Evolutionary conservation across 1,140 invertebrate species (phyloP), one percentile per base, ranked within the genome.

Genomic region (Maniola jurtina): DNA sequence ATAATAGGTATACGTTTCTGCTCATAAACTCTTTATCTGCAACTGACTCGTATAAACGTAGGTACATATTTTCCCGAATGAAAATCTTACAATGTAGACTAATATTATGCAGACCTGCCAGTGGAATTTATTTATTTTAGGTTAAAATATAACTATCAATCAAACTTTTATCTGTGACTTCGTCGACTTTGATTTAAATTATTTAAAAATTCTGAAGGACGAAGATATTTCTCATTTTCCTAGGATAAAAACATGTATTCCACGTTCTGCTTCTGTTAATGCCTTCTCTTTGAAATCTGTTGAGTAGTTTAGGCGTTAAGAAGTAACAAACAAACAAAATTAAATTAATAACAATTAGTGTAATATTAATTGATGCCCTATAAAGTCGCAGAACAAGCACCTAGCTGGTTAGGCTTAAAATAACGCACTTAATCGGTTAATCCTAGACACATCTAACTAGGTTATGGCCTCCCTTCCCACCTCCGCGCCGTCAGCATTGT

Each of bases 11-110:
- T 52, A 52, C 15, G 52, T 33, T 55, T 55, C 52, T 55, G 33
- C 25, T 4, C 52, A 55, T 55, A 34, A 55, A 55, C 50, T 54
- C 15, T 11, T 11, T 54, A 54, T 54, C 33, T 54, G 14, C 16
- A 54, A 34, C 16, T 55, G 33, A 55, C 48, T 52, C 48, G 48
- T 55, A 55, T 55, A 55, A 25, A 13, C 33, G 33, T n/a, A n/a
- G n/a, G n/a, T 55, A 34, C 25, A 25, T 55, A 55, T 13, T 55
- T 34, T 47, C n/a, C 45, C 11, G 45, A 47, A 47, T 14, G 10
- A 47, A 13, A 13, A 6, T 16, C 48, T 50, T 50, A 14, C 48
- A 50, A 50, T 25, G 48, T 38, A 40, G 33, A 14, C 15, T 38
- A 35, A 35, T 5, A 56, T n/a, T 56, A 13, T 35, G 35, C 10